Base-by-base conservation (phyloP, 1,140 invertebrate genomes). In the Drosophila pallidifrons region DNA sequence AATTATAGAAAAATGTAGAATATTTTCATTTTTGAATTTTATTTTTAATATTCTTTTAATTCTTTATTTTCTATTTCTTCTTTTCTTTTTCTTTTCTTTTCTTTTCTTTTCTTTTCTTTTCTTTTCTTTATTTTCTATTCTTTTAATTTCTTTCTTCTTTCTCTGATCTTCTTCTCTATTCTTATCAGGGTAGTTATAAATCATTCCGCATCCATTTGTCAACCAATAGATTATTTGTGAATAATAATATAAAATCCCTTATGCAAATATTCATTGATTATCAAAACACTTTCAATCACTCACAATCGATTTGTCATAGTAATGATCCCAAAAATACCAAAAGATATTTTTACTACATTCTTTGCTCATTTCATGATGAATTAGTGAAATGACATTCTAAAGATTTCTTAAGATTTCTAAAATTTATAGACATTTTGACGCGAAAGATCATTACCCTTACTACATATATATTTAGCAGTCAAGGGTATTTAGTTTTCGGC, bases 401-500 rank as follows among this genome's bases (percentile, higher is more conserved):
- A 43, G 20, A 25, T 25, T 43, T 13, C n/a, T 43, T 13, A 3
- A 43, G 20, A 25, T 25, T 43, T 13, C 13, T 43, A 43, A 43
- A 13, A 13, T 13, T 43, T 13, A 1, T 41, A 41, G 10, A 10
- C 11, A 6, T 1, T 13, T 25, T 25, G 3, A 25, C 20, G 20
- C 3, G 41, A 3, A 6, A 43, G 41, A 43, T 2, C 15, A 49
- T 11, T 49, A 49, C 20, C 20, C 47, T 1, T 8, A 16, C 3
- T 2, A 46, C 2, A 25, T 11, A 54, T 30, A 32, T 13, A 15
- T 3, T 54, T 15, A 10, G 13, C 51, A 15, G n/a, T 54, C 32
- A 41, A 57, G 54, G 32, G 54, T 41, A 57, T 57, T 20, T 25
- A 1, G n/a, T 38, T 38, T 11, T 38, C 54, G 54, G 16, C 35